Base-by-base conservation (phyloP, 2,888 invertebrate genomes). In the Drosophila infuscata region DNA sequence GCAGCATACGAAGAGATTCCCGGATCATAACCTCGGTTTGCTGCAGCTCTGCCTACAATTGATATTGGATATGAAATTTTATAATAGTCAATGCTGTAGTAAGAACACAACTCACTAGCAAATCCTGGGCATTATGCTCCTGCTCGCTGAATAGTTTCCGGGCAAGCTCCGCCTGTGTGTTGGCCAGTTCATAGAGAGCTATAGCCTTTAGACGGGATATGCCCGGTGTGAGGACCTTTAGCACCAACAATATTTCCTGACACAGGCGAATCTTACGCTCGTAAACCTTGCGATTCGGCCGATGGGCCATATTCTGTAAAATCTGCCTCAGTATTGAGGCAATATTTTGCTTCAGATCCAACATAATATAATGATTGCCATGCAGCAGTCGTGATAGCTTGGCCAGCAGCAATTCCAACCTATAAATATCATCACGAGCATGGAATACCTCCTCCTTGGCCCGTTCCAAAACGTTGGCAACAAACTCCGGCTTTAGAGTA, bases 161-260 rank as follows among this genome's bases (percentile, higher is more conserved):
- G 32, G 82, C 86, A 32, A 97, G 90, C 81, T 95, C 94, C 4
- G 95, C 94, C 76, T 94, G 94, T 0, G 96, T 95, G 20, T 94
- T 94, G 88, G 96, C 96, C 79, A 97, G 93, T 91, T 97, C 97
- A 84, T 97, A 97, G 46, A 97, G 88, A 12, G 96, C 95, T 60
- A 97, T 95, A 0, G 96, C 97, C 95, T 91, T 92, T 7, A 92
- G 61, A 12, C 93, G 79, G 0, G 92, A 92, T 46, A 93, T 89
- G 1, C 92, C 92, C 3, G 97, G 97, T 72, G 96, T 96, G 3
- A 97, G 91, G 36, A 94, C 94, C 71, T 95, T 95, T 1, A 97
- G 91, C 0, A 97, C 94, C 0, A 94, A 92, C 35, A 96, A 90
- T 51, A 97, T 91, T 79, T 96, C 95, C 56, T 94, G 93, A 80